These are phyloP conservation scores for Nansenia antarctica DNA, from an alignment of 2,113 vertebrate genomes.

Conservation along the genomic window DNA sequence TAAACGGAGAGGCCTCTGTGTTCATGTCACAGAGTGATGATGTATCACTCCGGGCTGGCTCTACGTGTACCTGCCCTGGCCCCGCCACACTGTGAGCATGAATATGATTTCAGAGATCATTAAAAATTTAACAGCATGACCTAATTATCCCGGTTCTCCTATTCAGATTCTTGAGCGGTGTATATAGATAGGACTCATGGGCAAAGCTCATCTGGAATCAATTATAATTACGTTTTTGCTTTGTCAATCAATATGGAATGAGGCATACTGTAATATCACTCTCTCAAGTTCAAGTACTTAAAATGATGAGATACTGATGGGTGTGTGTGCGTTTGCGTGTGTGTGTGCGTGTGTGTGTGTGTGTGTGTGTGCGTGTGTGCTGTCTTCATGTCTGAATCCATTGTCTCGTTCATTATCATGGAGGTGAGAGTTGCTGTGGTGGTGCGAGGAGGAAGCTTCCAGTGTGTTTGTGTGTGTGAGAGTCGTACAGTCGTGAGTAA, in stretches of 20 bases:
- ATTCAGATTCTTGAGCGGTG: constrained; percentile 75
- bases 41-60: constrained; percentile 77
- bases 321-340: constrained; percentile 52
- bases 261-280: constrained; percentile 50
- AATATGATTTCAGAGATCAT: constrained; percentile 84
- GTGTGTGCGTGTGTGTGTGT: background rate
- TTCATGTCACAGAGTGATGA: constrained; percentile 77
- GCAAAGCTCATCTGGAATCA: constrained; percentile 72
- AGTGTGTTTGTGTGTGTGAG: background rate
- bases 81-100: constrained; percentile 77
- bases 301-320: constrained; percentile 40
- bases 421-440: background rate
- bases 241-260: constrained; percentile 74
- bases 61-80: constrained; percentile 69
- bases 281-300: constrained; percentile 62
- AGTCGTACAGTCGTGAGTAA: too few relatives aligned
- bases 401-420: background rate
- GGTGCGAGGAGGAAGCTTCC: background rate
- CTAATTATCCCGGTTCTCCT: constrained; percentile 81
- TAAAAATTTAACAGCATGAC: constrained; percentile 83
- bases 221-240: constrained; percentile 80
- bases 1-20: constrained; percentile 78
- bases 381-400: background rate
- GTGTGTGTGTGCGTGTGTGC: constrained; percentile 52
- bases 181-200: constrained; percentile 47